phyloP scores from a whole-genome alignment of 1,140 invertebrate genomes.

The Sinonovacula constricta region DNA sequence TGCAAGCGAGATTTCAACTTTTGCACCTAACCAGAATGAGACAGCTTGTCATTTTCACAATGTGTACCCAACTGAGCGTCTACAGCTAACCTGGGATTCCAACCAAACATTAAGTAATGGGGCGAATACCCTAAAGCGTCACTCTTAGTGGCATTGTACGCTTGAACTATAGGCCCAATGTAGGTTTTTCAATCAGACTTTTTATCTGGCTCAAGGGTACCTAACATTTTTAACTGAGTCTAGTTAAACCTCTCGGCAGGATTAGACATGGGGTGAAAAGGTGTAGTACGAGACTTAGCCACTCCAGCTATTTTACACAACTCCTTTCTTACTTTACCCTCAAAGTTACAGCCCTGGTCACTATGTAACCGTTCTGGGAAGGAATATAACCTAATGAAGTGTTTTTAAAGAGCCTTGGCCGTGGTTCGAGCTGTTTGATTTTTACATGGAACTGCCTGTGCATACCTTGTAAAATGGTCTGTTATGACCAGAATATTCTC shows the following conservation, averaged over 20 bases:
- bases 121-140: conserved; percentile 49
- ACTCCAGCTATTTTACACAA: conserved; percentile 26
- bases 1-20: too few species aligned
- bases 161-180: conserved; percentile 14
- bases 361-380: too few species aligned
- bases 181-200: conserved; percentile 36
- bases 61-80: conserved; percentile 42
- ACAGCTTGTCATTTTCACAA: too few species aligned
- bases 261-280: conserved; percentile 68
- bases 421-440: conserved; percentile 30
- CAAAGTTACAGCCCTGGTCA: conserved; percentile 48
- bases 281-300: conserved; percentile 42
- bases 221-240: conserved; percentile 61
- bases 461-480: too few species aligned
- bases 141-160: conserved; percentile 53
- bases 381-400: conserved; percentile 34
- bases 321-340: conserved; percentile 25
- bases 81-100: conserved; percentile 48
- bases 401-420: conserved; percentile 26
- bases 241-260: conserved; percentile 60
- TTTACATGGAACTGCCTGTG: conserved; percentile 7
- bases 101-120: conserved; percentile 64
- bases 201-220: conserved; percentile 26
- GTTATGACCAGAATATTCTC: conserved; percentile 42
- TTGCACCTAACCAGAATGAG: too few species aligned